These are phyloP conservation scores for Polyommatus icarus DNA, from an alignment of 2,888 invertebrate species.

Conservation along the genomic window DNA sequence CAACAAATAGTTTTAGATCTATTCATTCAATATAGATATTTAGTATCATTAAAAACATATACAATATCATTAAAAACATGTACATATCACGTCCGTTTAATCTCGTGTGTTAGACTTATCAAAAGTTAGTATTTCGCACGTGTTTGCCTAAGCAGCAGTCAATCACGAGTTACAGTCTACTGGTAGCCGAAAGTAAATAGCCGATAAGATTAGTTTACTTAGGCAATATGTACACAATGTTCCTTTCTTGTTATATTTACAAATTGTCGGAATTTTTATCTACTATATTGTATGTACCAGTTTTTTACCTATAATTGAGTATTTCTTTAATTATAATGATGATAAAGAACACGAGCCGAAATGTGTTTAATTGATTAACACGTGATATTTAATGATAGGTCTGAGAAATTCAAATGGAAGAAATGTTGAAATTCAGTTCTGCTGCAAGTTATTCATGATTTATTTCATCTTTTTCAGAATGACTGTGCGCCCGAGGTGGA, in stretches of 20 bases:
- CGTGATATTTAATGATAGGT: conserved; percentile 36
- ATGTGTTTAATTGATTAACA: conserved; percentile 35
- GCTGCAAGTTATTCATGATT: background rate
- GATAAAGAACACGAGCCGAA: conserved; percentile 36
- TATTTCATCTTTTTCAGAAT: background rate
- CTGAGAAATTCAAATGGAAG: background rate
- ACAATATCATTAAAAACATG: too few relatives aligned
- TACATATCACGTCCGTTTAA: too few relatives aligned
- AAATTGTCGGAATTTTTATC: background rate
- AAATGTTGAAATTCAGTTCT: background rate
- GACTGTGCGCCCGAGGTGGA: background rate
- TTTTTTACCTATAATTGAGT: background rate
- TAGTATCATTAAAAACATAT: background rate
- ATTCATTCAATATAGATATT: background rate
- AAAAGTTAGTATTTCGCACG: background rate
- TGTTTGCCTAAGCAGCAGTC: background rate
- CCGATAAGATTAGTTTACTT: background rate
- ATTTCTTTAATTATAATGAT: conserved; percentile 17
- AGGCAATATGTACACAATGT: background rate
- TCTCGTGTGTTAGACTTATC: too few relatives aligned
- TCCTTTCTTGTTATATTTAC: background rate
- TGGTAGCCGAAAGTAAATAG: conserved; percentile 5
- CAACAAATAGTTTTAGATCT: background rate
- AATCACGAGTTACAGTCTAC: background rate
- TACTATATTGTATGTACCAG: background rate